phyloP scores from a whole-genome alignment of 1,140 invertebrate species.

The Meloidogyne floridensis region DNA sequence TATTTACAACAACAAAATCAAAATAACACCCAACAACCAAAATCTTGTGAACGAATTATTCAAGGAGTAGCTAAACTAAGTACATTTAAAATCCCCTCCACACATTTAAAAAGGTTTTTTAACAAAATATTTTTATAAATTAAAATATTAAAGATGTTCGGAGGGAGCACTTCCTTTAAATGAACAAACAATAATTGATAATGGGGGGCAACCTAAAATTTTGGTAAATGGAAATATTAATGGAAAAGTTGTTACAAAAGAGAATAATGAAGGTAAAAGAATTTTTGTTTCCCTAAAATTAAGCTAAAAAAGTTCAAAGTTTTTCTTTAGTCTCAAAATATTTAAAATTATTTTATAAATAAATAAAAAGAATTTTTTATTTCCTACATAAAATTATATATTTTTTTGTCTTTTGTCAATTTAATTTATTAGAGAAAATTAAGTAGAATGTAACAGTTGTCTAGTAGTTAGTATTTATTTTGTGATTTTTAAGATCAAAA shows the following conservation, averaged over 20 bases:
- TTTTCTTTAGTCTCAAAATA: not conserved
- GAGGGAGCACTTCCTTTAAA: not conserved
- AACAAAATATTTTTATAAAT: not conserved
- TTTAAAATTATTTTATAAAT: too few relatives aligned
- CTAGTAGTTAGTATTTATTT: too few relatives aligned
- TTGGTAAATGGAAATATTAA: not conserved
- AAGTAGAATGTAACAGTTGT: too few relatives aligned
- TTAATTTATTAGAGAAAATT: too few relatives aligned
- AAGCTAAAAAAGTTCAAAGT: not conserved
- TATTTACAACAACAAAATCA: not conserved
- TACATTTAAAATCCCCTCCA: conserved; percentile 17
- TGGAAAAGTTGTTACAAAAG: not conserved
- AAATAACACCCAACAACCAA: not conserved
- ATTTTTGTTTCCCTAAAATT: not conserved
- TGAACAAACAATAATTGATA: not conserved
- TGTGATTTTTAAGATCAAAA: too few relatives aligned
- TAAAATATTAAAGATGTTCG: not conserved
- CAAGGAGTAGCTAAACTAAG: conserved; percentile 19
- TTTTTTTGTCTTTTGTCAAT: too few relatives aligned
- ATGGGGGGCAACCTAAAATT: not conserved
- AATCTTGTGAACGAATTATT: conserved; percentile 9
- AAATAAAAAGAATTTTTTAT: too few relatives aligned
- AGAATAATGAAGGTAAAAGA: not conserved
- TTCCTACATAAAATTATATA: too few relatives aligned
- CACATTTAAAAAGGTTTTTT: conserved; percentile 1